Conservation (phyloP, 92 coral and sea anemone genomes). For the Micromussa lordhowensis region DNA sequence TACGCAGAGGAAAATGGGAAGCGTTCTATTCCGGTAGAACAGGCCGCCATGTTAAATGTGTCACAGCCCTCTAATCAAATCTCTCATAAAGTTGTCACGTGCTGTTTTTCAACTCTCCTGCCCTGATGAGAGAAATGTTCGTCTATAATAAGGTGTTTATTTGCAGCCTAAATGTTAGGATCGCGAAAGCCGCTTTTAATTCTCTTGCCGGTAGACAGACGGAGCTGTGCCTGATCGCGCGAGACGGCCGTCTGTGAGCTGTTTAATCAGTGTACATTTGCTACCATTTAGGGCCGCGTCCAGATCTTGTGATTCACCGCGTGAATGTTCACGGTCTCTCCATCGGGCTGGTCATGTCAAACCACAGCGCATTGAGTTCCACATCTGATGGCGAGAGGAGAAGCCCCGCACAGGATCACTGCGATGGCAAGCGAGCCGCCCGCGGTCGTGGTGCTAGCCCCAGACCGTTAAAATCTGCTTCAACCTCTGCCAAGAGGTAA, state of each 20-base stretch:
- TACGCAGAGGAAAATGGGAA: slow-evolving; percentile 29
- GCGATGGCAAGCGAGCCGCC: slow-evolving; percentile 30
- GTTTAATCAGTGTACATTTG: neutral
- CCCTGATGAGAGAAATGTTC: neutral
- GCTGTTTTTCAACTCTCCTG: neutral
- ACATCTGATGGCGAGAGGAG: slow-evolving; percentile 42
- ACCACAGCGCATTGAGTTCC: slow-evolving; percentile 21
- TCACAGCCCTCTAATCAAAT: slow-evolving; percentile 48
- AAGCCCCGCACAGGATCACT: slow-evolving; percentile 7
- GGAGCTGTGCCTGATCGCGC: neutral
- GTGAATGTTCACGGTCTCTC: slow-evolving; percentile 15
- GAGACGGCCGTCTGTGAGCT: neutral
- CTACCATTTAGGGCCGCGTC: slow-evolving; percentile 12
- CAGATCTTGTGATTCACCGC: slow-evolving; percentile 17
- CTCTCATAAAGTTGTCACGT: slow-evolving; percentile 34
- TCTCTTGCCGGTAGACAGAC: neutral
- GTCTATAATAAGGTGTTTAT: neutral
- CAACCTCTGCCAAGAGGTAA: slow-evolving; percentile 71
- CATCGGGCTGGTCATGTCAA: slow-evolving; percentile 24
- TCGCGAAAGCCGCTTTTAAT: neutral
- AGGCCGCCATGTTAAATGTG: slow-evolving; percentile 32
- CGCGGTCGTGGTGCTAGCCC: slow-evolving; percentile 4
- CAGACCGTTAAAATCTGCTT: slow-evolving; percentile 53
- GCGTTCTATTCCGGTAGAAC: neutral
- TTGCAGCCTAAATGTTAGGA: neutral